phyloP scores from a whole-genome alignment of 2,797 vertebrate genomes.

The Epinephelus coioides region DNA sequence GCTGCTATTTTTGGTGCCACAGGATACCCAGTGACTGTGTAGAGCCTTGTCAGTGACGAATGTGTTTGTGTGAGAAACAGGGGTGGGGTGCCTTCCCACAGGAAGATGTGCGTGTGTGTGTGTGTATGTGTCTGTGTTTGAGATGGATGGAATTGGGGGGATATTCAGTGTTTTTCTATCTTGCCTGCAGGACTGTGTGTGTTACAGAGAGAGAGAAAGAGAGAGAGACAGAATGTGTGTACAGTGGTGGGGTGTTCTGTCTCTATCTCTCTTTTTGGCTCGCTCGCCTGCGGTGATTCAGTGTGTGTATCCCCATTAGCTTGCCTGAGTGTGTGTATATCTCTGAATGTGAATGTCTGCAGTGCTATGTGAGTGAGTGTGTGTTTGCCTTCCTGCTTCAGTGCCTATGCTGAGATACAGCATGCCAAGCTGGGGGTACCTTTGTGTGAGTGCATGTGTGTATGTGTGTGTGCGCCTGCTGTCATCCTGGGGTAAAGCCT shows the following conservation, averaged over 20 bases:
- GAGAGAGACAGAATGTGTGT: slow-evolving; percentile 61
- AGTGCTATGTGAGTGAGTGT: slow-evolving; percentile 43
- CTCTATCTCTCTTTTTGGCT: slow-evolving; percentile 55
- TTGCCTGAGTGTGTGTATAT: slow-evolving; percentile 60
- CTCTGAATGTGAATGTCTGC: slow-evolving; percentile 55
- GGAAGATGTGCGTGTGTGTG: slow-evolving; percentile 33
- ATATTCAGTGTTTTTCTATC: slow-evolving; percentile 68
- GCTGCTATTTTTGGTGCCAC: slow-evolving; percentile 78
- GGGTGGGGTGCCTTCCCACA: slow-evolving; percentile 79
- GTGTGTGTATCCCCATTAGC: slow-evolving; percentile 77
- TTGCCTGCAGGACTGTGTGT: slow-evolving; percentile 58
- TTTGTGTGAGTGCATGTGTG: slow-evolving; percentile 7
- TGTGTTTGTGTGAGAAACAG: slow-evolving; percentile 80
- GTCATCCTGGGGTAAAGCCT: slow-evolving; percentile 82
- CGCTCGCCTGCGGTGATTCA: slow-evolving; percentile 73
- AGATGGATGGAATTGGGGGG: slow-evolving; percentile 68
- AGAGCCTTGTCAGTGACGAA: slow-evolving; percentile 79
- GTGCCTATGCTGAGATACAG: slow-evolving; percentile 62
- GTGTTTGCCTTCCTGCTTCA: slow-evolving; percentile 48
- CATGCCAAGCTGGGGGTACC: slow-evolving; percentile 64
- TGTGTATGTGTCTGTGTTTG: slow-evolving; percentile 36
- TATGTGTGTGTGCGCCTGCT: slow-evolving; percentile 59
- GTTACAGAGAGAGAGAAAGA: slow-evolving; percentile 39
- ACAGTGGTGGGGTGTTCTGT: slow-evolving; percentile 56
- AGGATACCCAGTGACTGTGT: slow-evolving; percentile 78